Evolutionary conservation across 2,888 invertebrate genomes (phyloP), one percentile per base, ranked within the genome.

Genomic region (Serripes groenlandicus): DNA sequence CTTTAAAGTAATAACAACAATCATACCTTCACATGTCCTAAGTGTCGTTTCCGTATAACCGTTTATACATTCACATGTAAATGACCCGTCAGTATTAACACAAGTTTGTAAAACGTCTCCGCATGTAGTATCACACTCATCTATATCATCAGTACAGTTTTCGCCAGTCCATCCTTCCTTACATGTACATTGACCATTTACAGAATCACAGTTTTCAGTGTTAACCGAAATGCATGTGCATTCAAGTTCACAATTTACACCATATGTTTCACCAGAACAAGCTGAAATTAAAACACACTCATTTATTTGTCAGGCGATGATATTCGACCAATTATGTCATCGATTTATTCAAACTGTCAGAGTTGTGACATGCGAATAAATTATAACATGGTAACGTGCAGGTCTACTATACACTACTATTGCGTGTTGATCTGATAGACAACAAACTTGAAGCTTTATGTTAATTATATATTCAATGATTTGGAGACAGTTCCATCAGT

Each of bases 61-160:
- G 5, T 71, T 64, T 11, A 58, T 18, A 81, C 89, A 89, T 9
- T 56, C 49, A 80, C 89, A 89, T 11, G 32, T 26, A 56, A 73
- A 88, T 15, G 85, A 79, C 2, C 87, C 87, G 2, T 74, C 81
- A 11, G 73, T 78, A 42, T 89, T 88, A 0, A 79, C 60, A 75
- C 89, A 89, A 18, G 28, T 15, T 26, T 73, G 73, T 0, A 78
- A 75, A 75, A 85, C 86, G 28, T 32, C 76, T 0, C 64, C 82
- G 21, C 49, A 49, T 49, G 21, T 49, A 18, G 72, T 52, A n/a
- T 11, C 69, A 78, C 88, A 88, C 42, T 62, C 62, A 34, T 62
- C 7, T 34, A 34, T 62, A 62, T 62, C 62, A 49, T 49, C 49
- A 21, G 49, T 49, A 49, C 49, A 49, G 21, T 49, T 49, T 1